phyloP scores from a whole-genome alignment of 2,797 vertebrate genomes.

The Epinephelus awoara region DNA sequence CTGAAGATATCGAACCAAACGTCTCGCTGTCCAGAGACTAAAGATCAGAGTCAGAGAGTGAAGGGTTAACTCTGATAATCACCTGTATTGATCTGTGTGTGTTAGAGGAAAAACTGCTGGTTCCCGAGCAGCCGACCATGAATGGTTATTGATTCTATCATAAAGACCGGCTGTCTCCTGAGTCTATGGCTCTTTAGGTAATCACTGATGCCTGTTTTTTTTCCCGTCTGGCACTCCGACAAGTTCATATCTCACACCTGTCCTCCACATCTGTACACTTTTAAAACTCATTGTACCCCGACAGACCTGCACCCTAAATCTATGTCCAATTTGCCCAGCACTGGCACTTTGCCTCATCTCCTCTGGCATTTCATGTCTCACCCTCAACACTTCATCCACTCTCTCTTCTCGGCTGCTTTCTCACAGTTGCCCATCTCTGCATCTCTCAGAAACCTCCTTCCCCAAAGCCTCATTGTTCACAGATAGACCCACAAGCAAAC shows the following conservation, averaged over 20 bases:
- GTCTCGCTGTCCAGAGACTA: constrained; percentile 44
- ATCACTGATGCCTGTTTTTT: constrained; percentile 67
- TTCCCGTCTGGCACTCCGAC: constrained; percentile 30
- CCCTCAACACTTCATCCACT: neutral
- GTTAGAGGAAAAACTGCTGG: constrained; percentile 67
- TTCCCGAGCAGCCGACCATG: constrained; percentile 76
- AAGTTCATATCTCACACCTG: constrained; percentile 64
- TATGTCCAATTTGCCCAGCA: constrained; percentile 2
- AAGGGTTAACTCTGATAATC: constrained; percentile 80
- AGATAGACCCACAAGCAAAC: constrained; percentile 41
- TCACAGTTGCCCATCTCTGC: constrained; percentile 25
- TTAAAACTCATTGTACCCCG: constrained; percentile 14
- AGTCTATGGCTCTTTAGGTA: constrained; percentile 75
- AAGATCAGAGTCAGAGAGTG: constrained; percentile 65
- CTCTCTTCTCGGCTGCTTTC: constrained; percentile 23
- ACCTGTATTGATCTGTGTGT: constrained; percentile 79
- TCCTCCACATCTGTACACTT: constrained; percentile 16
- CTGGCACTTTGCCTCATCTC: constrained; percentile 6
- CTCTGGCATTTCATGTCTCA: constrained; percentile 9
- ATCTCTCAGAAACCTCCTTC: constrained; percentile 13
- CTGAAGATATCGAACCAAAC: constrained; percentile 54
- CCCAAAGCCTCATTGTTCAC: constrained; percentile 16
- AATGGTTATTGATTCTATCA: constrained; percentile 82
- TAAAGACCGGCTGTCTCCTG: constrained; percentile 73
- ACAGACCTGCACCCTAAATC: constrained; percentile 3